phyloP scores from a whole-genome alignment of 2,797 vertebrate species.

The Delichon dasypus region DNA sequence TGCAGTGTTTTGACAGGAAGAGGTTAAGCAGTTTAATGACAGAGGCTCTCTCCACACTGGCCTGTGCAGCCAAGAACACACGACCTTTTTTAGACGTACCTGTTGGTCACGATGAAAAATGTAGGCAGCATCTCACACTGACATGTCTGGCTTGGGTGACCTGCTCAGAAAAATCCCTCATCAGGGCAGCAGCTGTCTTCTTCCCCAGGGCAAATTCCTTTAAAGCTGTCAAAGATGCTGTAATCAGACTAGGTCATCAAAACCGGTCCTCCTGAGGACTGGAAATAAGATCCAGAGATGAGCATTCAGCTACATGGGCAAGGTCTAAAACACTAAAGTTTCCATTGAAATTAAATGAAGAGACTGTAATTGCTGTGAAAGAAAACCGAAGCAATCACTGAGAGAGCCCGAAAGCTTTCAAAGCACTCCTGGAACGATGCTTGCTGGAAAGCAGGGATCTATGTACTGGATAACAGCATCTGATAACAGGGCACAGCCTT shows the following conservation, averaged over 20 bases:
- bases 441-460: slow-evolving; percentile 29
- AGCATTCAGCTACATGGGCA: slow-evolving; percentile 60
- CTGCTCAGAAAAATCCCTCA: slow-evolving; percentile 82
- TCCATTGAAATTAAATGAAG: slow-evolving; percentile 71
- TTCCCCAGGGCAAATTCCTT: slow-evolving; percentile 81
- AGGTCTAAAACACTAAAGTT: slow-evolving; percentile 72
- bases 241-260: slow-evolving; percentile 76
- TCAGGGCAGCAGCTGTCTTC: slow-evolving; percentile 75
- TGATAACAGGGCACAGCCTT: slow-evolving; percentile 37
- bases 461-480: not conserved
- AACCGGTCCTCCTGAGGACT: slow-evolving; percentile 53
- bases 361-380: slow-evolving; percentile 53
- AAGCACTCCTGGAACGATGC: not conserved
- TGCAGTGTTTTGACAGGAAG: not conserved
- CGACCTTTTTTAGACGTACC: slow-evolving; percentile 75
- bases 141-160: slow-evolving; percentile 75
- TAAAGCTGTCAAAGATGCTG: slow-evolving; percentile 84
- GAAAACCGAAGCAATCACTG: slow-evolving; percentile 43
- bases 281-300: slow-evolving; percentile 74
- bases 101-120: slow-evolving; percentile 84
- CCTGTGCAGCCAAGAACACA: not conserved
- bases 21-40: not conserved
- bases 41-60: not conserved
- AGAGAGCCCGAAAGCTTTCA: slow-evolving; percentile 34
- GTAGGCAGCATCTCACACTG: slow-evolving; percentile 77